A percentile compares a stretch with the other conserved stretches of the same genome.
Conservation (phyloP, 2,113 vertebrate genomes). For the Thymallus thymallus region DNA sequence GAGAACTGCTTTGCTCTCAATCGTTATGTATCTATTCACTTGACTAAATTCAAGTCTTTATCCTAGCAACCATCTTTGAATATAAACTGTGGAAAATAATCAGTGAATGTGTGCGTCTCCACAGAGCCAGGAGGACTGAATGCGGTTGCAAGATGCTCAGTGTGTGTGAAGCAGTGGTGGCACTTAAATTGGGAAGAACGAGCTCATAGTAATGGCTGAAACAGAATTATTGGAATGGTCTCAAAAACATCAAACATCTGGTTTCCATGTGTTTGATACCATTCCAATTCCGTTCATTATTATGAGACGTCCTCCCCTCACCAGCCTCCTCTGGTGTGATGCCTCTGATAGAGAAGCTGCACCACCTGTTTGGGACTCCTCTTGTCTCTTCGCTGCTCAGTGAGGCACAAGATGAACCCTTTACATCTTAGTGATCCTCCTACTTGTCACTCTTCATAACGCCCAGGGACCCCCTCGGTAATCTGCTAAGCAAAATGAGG, state of each 20-base stretch:
- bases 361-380: conserved; percentile 60
- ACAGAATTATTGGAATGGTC: too few relatives aligned
- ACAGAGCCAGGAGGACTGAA: conserved; percentile 50
- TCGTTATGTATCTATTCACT: not conserved
- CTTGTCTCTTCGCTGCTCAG: conserved; percentile 52
- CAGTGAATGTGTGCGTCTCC: conserved; percentile 30
- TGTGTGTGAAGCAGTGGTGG: conserved; percentile 10
- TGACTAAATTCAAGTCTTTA: not conserved
- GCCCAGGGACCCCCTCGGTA: conserved; percentile 38
- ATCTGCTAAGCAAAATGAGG: conserved; percentile 10
- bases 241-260: not conserved
- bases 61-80: not conserved
- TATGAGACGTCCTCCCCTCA: too few relatives aligned
- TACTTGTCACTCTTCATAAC: conserved; percentile 65
- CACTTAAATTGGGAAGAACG: not conserved
- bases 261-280: too few relatives aligned
- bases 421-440: conserved; percentile 63
- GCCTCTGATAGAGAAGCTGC: conserved; percentile 53
- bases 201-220: too few relatives aligned
- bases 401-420: conserved; percentile 63
- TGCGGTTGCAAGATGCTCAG: conserved; percentile 41
- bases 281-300: too few relatives aligned
- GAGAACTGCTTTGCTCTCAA: not conserved
- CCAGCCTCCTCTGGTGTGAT: conserved; percentile 1
- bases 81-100: conserved; percentile 37